phyloP scores from a whole-genome alignment of 2,113 vertebrate species.

The Passer domesticus region DNA sequence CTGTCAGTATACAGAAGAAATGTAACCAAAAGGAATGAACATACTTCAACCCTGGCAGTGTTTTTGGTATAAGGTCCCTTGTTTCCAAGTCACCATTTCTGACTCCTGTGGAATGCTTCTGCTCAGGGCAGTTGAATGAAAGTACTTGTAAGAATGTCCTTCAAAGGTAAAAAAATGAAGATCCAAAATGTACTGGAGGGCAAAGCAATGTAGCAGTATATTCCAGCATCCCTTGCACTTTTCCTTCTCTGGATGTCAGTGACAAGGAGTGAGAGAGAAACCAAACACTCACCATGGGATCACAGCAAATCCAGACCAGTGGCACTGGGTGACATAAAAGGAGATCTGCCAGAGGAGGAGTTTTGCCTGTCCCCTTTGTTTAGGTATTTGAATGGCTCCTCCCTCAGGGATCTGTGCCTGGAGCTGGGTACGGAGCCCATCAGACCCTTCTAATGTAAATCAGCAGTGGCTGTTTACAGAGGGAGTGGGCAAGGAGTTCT shows the following conservation, averaged over 20 bases:
- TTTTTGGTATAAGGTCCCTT: background rate
- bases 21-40: background rate
- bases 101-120: background rate
- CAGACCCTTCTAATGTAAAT: background rate
- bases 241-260: background rate
- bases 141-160: background rate
- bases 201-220: background rate
- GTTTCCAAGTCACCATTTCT: background rate
- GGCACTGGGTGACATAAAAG: background rate
- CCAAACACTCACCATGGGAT: fast-evolving
- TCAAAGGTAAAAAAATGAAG: background rate
- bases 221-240: background rate
- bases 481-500: background rate
- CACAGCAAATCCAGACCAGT: background rate
- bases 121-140: background rate
- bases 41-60: background rate
- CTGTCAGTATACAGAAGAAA: background rate
- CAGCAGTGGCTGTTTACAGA: background rate
- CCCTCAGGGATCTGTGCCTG: background rate
- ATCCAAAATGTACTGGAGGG: background rate
- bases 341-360: background rate
- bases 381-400: background rate
- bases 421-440: background rate
- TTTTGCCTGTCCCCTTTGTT: background rate
- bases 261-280: background rate